These are phyloP conservation scores for Amblyraja radiata DNA, from an alignment of 2,797 vertebrate genomes.

Conservation along the genomic window DNA sequence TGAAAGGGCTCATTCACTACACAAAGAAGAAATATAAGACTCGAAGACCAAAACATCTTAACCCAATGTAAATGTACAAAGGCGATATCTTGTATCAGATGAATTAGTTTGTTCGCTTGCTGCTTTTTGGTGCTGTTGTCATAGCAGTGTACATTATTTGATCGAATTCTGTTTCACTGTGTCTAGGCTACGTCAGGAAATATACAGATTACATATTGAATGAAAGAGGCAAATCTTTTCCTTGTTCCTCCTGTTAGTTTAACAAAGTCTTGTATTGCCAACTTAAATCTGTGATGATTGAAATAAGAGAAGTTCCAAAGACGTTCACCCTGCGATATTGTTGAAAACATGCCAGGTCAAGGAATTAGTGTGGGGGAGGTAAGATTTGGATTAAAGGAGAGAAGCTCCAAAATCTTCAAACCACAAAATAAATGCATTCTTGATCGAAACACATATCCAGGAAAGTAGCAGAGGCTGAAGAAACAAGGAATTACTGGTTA, in stretches of 20 bases:
- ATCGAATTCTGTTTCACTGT: not conserved
- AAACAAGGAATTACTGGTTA: too few relatives aligned
- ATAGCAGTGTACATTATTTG: not conserved
- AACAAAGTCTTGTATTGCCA: not conserved
- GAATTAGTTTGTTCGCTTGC: not conserved
- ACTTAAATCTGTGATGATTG: not conserved
- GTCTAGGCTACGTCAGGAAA: not conserved
- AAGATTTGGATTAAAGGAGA: not conserved
- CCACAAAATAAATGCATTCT: not conserved
- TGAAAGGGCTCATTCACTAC: not conserved
- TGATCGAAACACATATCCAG: not conserved
- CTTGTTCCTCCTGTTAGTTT: not conserved
- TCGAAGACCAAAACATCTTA: not conserved
- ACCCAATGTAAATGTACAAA: not conserved
- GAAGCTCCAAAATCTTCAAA: not conserved
- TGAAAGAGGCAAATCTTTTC: not conserved
- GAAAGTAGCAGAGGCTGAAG: not conserved
- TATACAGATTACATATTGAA: not conserved
- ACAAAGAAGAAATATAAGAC: not conserved
- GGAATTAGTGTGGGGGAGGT: not conserved
- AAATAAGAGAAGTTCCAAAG: not conserved
- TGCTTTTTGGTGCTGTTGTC: not conserved
- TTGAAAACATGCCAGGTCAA: not conserved
- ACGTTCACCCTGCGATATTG: not conserved
- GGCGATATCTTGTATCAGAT: not conserved